phyloP scores from a whole-genome alignment of 2,797 vertebrate genomes.

The Cyclopterus lumpus region DNA sequence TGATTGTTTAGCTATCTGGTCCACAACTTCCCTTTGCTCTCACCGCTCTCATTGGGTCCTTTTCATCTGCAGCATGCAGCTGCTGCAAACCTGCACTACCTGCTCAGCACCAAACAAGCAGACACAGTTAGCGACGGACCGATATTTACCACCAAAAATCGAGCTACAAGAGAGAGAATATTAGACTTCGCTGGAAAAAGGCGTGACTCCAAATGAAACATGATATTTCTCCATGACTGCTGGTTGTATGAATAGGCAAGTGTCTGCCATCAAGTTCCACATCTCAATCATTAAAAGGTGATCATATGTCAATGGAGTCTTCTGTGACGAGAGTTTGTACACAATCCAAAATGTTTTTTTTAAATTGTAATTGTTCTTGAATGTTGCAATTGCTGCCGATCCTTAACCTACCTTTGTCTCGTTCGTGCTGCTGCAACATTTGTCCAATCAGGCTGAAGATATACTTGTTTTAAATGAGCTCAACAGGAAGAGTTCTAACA shows the following conservation, averaged over 20 bases:
- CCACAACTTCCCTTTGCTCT: neutral
- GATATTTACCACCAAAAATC: neutral
- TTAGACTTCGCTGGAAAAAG: neutral
- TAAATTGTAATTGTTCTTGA: neutral
- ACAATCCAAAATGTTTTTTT: neutral
- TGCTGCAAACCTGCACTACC: neutral
- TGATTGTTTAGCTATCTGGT: neutral
- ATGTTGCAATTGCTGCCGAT: neutral
- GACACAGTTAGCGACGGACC: too few relatives aligned
- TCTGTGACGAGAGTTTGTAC: neutral
- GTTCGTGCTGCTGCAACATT: constrained; percentile 4
- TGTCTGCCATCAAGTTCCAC: neutral
- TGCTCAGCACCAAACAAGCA: neutral
- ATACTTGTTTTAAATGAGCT: neutral
- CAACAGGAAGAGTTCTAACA: constrained; percentile 6
- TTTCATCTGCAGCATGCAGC: neutral
- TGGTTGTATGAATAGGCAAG: neutral
- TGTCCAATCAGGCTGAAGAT: neutral
- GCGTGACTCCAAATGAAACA: neutral
- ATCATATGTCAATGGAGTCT: neutral
- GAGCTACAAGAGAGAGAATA: neutral
- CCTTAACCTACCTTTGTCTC: neutral
- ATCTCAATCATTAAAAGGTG: neutral
- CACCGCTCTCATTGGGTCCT: neutral
- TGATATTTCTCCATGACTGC: neutral